phyloP scores from a whole-genome alignment of 2,797 vertebrate genomes.

The Acropternis orthonyx region DNA sequence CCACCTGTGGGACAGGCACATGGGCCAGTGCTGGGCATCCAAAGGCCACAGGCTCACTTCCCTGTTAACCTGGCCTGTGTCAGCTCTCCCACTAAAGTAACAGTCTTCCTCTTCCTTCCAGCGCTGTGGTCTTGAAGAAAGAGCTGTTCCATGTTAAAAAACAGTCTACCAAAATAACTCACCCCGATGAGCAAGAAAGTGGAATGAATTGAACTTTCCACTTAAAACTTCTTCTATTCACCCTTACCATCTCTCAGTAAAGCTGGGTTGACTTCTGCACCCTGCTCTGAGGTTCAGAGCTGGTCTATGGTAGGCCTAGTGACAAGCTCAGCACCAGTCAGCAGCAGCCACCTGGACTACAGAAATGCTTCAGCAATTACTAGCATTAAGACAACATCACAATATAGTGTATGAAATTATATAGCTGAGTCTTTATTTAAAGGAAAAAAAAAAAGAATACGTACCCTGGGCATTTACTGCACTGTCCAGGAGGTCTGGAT shows the following conservation, averaged over 20 bases:
- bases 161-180: not conserved
- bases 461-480: not conserved
- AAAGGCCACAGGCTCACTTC: not conserved
- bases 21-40: not conserved
- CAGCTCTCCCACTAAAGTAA: not conserved
- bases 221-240: not conserved
- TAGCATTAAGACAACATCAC: not conserved
- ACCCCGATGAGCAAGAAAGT: rapidly evolving
- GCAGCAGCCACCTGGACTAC: not conserved
- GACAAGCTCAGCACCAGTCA: not conserved
- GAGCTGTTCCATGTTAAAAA: not conserved
- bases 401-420: not conserved
- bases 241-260: not conserved
- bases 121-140: not conserved
- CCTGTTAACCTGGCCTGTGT: not conserved
- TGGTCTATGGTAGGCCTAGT: not conserved
- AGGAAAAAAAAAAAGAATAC: not conserved
- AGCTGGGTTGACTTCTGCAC: not conserved
- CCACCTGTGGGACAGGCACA: rapidly evolving
- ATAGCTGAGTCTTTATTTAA: not conserved
- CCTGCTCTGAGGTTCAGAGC: not conserved
- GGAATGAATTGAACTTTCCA: not conserved
- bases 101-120: not conserved
- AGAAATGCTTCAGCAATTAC: not conserved
- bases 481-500: not conserved